phyloP scores from a whole-genome alignment of 2,888 invertebrate genomes.

The Tuta absoluta region DNA sequence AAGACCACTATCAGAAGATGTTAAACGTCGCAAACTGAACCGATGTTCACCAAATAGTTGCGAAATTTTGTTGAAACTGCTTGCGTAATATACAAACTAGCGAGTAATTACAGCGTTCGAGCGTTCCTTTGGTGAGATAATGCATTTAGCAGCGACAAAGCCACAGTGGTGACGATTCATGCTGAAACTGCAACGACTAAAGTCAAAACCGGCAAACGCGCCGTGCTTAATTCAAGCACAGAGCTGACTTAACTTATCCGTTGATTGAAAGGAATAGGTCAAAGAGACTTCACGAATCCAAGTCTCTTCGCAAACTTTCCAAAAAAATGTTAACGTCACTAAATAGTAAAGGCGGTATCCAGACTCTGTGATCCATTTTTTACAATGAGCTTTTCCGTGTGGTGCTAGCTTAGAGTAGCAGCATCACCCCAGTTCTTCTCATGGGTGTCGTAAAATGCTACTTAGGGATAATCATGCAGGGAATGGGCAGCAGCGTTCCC shows the following conservation, averaged over 20 bases:
- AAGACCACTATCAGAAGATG: background rate
- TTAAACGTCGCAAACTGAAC: background rate
- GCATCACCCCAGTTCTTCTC: no score
- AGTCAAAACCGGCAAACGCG: conserved; percentile 26
- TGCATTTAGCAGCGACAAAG: conserved; percentile 17
- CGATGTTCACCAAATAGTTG: background rate
- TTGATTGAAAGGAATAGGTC: conserved; percentile 34
- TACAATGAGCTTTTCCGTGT: no score
- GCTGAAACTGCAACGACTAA: conserved; percentile 14
- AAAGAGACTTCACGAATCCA: no score
- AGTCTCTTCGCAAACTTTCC: background rate
- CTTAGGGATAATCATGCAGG: no score
- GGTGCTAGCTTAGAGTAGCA: no score
- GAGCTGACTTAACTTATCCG: conserved; percentile 36
- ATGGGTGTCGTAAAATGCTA: no score
- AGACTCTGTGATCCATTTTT: no score
- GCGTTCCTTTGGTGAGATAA: conserved; percentile 1
- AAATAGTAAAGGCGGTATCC: no score
- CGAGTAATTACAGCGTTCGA: background rate
- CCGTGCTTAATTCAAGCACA: conserved; percentile 43
- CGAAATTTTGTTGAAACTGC: background rate
- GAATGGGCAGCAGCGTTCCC: no score
- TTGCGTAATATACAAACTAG: background rate
- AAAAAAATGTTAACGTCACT: no score
- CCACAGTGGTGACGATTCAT: background rate